phyloP scores from a whole-genome alignment of 35 echinoderm and acorn worm species.

The Ptychodera flava region DNA sequence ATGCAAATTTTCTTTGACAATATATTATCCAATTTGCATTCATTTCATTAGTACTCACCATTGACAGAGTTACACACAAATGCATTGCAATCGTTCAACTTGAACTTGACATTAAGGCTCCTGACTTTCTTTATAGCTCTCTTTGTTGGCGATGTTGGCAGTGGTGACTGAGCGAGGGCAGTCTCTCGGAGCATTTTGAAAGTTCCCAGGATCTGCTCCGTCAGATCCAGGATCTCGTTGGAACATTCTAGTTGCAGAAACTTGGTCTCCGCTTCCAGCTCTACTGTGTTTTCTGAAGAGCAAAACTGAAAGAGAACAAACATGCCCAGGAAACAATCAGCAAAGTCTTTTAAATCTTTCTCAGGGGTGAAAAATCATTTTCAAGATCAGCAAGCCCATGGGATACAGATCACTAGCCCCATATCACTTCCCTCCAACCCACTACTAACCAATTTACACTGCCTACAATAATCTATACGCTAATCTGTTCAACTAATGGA shows the following conservation, averaged over 20 bases:
- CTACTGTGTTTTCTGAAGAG: conserved; percentile 3
- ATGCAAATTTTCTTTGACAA: too few relatives aligned
- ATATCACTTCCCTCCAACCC: too few relatives aligned
- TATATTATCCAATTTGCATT: too few relatives aligned
- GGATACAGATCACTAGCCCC: too few relatives aligned
- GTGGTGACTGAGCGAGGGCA: neutral
- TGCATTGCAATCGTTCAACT: conserved; percentile 57
- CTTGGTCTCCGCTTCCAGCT: conserved; percentile 46
- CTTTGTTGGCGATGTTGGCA: neutral
- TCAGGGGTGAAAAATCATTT: too few relatives aligned
- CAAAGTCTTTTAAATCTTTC: too few relatives aligned
- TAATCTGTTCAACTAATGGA: too few relatives aligned
- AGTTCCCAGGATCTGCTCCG: conserved; percentile 21
- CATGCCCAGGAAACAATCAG: too few relatives aligned
- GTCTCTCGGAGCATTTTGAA: neutral
- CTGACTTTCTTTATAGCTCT: neutral
- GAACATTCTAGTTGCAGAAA: conserved; percentile 71
- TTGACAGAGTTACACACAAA: conserved; percentile 44
- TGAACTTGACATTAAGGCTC: conserved; percentile 23
- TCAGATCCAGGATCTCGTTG: conserved; percentile 49
- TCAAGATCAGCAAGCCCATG: too few relatives aligned
- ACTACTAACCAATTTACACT: too few relatives aligned
- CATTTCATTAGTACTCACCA: too few relatives aligned
- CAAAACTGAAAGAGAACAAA: neutral
- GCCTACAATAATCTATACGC: too few relatives aligned